Evolutionary conservation across 2,113 vertebrate genomes (phyloP).

Genomic region (Vulpes ferrilata): DNA sequence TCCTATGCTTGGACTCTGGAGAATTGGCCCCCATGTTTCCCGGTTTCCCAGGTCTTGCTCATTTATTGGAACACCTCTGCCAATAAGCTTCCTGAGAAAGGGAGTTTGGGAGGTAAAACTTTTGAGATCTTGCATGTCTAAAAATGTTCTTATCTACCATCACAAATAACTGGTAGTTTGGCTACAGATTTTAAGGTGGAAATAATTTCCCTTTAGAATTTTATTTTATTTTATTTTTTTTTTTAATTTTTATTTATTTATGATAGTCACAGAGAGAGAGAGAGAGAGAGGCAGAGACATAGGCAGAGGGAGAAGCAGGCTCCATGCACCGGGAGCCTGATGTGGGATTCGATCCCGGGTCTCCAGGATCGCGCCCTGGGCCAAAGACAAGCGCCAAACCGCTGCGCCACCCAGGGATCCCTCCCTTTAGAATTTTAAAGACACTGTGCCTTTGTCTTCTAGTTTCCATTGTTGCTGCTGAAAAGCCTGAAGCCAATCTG

Average conservation of each 20-base stretch:
- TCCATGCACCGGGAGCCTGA: too few relatives aligned
- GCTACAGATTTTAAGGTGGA: background rate
- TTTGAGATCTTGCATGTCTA: background rate
- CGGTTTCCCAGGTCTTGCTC: background rate
- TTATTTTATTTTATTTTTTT: too few relatives aligned
- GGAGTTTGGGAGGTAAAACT: background rate
- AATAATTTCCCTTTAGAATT: background rate
- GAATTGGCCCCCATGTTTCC: background rate
- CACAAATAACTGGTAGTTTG: background rate
- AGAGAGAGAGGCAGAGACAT: too few relatives aligned
- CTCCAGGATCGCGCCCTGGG: too few relatives aligned
- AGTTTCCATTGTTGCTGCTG: background rate
- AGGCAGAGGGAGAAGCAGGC: too few relatives aligned
- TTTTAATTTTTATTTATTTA: too few relatives aligned
- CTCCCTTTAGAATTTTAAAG: constrained; percentile 42
- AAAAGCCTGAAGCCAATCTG: constrained; percentile 23
- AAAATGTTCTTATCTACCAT: constrained; percentile 18
- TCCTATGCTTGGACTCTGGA: background rate
- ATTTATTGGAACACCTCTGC: background rate
- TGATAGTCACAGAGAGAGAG: too few relatives aligned
- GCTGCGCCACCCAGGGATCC: too few relatives aligned
- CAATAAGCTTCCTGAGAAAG: background rate
- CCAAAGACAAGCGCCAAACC: too few relatives aligned
- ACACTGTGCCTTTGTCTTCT: background rate
- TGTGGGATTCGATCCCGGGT: too few relatives aligned